Evolutionary conservation across 35 echinoderm and acorn worm genomes (phyloP).

Genomic region (Ophioderma brevispina): DNA sequence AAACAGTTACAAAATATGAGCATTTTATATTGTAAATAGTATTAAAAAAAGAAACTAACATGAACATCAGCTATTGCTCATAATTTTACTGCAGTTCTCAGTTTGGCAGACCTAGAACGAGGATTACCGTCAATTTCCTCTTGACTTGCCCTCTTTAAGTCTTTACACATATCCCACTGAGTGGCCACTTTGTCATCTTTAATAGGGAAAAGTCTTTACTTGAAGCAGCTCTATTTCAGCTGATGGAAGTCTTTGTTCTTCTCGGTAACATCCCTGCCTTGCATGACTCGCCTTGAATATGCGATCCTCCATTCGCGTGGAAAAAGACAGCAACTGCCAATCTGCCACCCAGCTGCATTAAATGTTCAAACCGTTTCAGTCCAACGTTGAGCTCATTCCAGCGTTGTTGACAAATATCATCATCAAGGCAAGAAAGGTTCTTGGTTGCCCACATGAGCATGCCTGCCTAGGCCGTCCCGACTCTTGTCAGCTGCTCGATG

Average conservation of each 20-base stretch:
- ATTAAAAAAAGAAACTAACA: too few species aligned
- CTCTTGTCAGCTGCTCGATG: slow-evolving; percentile 50
- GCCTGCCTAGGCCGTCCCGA: slow-evolving; percentile 64
- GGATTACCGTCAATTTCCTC: slow-evolving; percentile 78
- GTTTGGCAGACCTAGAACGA: slow-evolving; percentile 90
- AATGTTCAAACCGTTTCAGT: slow-evolving; percentile 34
- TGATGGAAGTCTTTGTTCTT: slow-evolving; percentile 42
- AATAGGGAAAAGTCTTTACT: background rate
- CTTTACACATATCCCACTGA: slow-evolving; percentile 4
- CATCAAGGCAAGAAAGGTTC: slow-evolving; percentile 87
- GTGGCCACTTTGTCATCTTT: background rate
- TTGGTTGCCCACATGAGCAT: slow-evolving; percentile 73
- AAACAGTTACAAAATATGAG: too few species aligned
- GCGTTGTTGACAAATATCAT: slow-evolving; percentile 96
- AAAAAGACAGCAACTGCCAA: slow-evolving; percentile 80
- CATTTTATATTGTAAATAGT: too few species aligned
- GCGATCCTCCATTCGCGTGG: slow-evolving; percentile 92
- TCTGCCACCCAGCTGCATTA: slow-evolving; percentile 70
- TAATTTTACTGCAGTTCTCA: slow-evolving; percentile 82
- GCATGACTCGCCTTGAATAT: slow-evolving; percentile 82
- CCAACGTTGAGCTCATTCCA: slow-evolving; percentile 71
- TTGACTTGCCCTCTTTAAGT: slow-evolving; percentile 22
- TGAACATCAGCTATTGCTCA: too few species aligned
- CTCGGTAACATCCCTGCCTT: slow-evolving; percentile 76
- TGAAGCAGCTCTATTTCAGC: slow-evolving; percentile 17